Evolutionary conservation across 2,888 invertebrate genomes (phyloP).

Genomic region (Keiferia lycopersicella): DNA sequence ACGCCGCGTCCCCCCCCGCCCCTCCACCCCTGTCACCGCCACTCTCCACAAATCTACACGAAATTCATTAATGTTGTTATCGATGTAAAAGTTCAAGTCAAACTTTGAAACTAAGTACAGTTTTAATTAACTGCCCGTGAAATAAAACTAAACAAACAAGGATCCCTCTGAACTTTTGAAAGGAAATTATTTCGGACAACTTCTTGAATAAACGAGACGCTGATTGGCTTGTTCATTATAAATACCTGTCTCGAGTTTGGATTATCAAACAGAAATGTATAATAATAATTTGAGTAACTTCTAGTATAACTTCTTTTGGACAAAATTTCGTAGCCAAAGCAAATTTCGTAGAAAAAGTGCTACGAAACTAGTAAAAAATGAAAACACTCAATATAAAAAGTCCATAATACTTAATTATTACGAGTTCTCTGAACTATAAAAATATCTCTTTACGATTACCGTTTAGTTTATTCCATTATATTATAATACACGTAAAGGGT

Average conservation of each 20-base stretch:
- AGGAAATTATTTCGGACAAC: slow-evolving; percentile 45
- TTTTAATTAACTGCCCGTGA: slow-evolving; percentile 77
- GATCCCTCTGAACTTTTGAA: slow-evolving; percentile 50
- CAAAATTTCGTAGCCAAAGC: too few relatives aligned
- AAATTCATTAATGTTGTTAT: slow-evolving; percentile 80
- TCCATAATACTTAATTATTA: too few relatives aligned
- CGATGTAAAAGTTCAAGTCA: slow-evolving; percentile 76
- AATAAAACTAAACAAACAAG: slow-evolving; percentile 64
- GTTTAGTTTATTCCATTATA: too few relatives aligned
- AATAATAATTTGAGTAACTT: background rate
- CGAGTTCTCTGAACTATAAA: too few relatives aligned
- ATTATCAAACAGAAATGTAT: background rate
- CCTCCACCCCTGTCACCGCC: slow-evolving; percentile 65
- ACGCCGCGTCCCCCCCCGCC: slow-evolving; percentile 60
- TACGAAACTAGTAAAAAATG: background rate
- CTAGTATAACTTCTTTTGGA: background rate
- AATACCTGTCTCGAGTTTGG: background rate
- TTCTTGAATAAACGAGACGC: slow-evolving; percentile 43
- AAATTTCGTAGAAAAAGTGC: background rate
- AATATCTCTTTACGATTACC: too few relatives aligned
- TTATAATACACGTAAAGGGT: background rate
- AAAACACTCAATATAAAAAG: background rate
- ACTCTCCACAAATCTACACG: slow-evolving; percentile 72
- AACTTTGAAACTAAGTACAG: slow-evolving; percentile 61
- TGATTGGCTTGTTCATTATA: slow-evolving; percentile 47